Base-by-base conservation (phyloP, 2,888 invertebrate genomes). In the Eurois occulta region DNA sequence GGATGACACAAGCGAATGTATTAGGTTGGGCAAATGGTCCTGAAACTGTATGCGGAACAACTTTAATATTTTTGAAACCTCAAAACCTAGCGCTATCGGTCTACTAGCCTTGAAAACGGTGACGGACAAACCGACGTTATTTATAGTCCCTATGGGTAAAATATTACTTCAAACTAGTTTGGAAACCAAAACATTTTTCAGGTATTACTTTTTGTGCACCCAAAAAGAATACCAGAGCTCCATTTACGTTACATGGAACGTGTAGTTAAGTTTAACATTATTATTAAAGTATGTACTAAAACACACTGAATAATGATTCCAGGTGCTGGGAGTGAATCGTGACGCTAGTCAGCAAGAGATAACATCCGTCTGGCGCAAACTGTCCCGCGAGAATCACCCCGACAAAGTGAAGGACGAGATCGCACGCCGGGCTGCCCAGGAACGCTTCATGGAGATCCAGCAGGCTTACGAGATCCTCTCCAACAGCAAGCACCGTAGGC, bases 381-480 rank as follows among this genome's bases (percentile, higher is more conserved):
- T 99, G 1, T 99, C 99, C 0, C 97, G 98, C 52, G 98, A 98
- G 91, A 98, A 98, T 95, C 99, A 99, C 94, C 99, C 99, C 0
- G 99, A 99, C 92, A 99, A 99, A 93, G 98, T 98, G 10, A 98
- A 98, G 91, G 98, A 98, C 83, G 97, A 97, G 6, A 94, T 97
- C 1, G 97, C 97, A 77, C 97, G 98, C 64, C 95, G 96, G 6
- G 97, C 95, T 3, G 99, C 99, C 0, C 98, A 99, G 91, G 98
- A 98, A 86, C 98, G 97, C 73, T 99, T 99, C 93, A 98, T 99
- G 97, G 99, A 99, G 90, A 98, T 99, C 82, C 99, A 99, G 90
- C 98, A 98, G 91, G 99, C 99, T 0, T 99, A 99, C 92, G 99
- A 98, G 91, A 98, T 98, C 65, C 96, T 99, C 0, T 99, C 98